These are phyloP conservation scores for Corythornis leucogaster DNA, from an alignment of 2,797 vertebrate species.

Conservation along the genomic window DNA sequence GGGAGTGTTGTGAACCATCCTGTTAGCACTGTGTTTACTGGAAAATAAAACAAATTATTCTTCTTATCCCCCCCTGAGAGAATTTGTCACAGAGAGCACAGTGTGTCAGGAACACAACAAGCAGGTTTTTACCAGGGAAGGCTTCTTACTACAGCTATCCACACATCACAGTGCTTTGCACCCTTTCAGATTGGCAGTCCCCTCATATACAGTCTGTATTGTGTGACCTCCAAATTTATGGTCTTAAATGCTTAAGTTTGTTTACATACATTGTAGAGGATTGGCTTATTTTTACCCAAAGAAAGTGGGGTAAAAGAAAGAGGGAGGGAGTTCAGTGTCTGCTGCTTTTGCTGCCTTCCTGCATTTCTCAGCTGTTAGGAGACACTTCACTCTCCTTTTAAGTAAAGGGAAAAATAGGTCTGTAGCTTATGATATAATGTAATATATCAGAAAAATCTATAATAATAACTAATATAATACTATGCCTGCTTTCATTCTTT, in stretches of 20 bases:
- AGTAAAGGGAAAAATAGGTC: neutral
- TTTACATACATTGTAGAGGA: fast-evolving
- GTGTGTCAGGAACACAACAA: neutral
- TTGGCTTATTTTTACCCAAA: neutral
- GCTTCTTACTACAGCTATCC: neutral
- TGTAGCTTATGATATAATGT: neutral
- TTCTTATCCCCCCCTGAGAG: neutral
- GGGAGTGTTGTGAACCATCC: neutral
- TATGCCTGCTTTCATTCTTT: neutral
- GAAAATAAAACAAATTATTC: neutral
- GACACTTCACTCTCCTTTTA: neutral
- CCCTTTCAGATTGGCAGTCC: neutral
- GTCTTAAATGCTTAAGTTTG: neutral
- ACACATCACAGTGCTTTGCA: neutral
- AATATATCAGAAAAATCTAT: neutral
- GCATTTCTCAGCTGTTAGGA: neutral
- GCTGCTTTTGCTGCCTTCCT: neutral
- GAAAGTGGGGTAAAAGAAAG: too few relatives aligned
- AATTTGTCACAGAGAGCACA: neutral
- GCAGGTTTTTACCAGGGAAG: neutral
- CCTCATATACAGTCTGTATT: neutral
- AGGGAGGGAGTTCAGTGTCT: neutral
- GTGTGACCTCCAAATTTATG: neutral
- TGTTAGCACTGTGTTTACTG: neutral
- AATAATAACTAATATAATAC: neutral